Evolutionary conservation across 2,888 invertebrate genomes (phyloP), one percentile per base, ranked within the genome.

Genomic region (Chrysomela aeneicollis): DNA sequence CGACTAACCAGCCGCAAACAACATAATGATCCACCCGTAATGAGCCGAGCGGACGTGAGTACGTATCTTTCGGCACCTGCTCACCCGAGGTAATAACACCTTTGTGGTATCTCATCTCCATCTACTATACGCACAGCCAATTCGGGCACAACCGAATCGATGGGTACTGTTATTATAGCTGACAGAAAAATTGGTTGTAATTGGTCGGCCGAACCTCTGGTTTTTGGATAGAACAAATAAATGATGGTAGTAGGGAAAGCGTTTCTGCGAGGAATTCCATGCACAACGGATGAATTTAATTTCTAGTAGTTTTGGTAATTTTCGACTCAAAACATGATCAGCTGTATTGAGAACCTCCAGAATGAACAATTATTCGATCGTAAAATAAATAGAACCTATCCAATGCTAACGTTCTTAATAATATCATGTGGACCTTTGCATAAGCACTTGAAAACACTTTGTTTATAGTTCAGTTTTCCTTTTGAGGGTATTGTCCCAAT

Each of bases 21-120:
- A 81, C 77, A 80, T 82, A 82, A 82, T 81, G 80, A 79, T 76
- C 64, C 74, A 73, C 72, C 73, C 59, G 74, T 80, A 79, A 81
- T 80, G 80, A 81, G 78, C 78, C 76, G 78, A 78, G 78, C 78
- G 76, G 78, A 78, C 79, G 75, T 73, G 76, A 74, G 74, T 76
- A 75, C 77, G 75, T 73, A 77, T 79, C 81, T 82, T 81, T 82
- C 82, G 81, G 81, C 82, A 82, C 82, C 82, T 82, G 82, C 81
- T 81, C 81, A 81, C 79, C 78, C 79, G 77, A 68, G 77, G 78
- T 81, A 81, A 82, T 81, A 81, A 82, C 81, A 82, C 81, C 81
- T 81, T 63, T 78, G 72, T 74, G 68, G 67, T 70, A 71, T 73
- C 73, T 71, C 35, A 60, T 63, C 59, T 64, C 49, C 68, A 68